Evolutionary conservation across 2,797 vertebrate species (phyloP), one percentile per base, ranked within the genome.

Genomic region (Cheirogaleus major): DNA sequence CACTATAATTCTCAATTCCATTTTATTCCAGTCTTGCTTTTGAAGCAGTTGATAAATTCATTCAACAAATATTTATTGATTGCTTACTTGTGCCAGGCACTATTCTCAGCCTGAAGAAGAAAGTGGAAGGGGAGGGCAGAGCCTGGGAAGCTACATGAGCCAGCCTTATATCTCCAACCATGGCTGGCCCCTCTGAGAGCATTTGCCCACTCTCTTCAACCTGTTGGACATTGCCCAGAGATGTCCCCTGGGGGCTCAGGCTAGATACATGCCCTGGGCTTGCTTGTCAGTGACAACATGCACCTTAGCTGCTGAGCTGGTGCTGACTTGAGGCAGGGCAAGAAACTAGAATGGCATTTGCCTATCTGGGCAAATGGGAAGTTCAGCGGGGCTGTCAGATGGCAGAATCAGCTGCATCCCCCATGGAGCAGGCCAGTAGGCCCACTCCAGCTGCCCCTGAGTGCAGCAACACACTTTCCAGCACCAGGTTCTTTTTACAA

Each of bases 271-370:
- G 43, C 63, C 25, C 27, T 81, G 78, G 20, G 32, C 76, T 93
- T 43, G 57, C 75, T 89, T 72, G 17, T 69, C 81, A 38, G 17
- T 1, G 32, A 20, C 17, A 23, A 41, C n/a, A 25, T 52, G 48
- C 2, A 75, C 63, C 50, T 93, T 89, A 50, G 73, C 88, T 83
- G 52, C 52, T 95, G 67, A 89, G 50, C 82, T 93, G 95, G 93
- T 95, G 83, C 93, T 95, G 79, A 57, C 70, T 76, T 87, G 70
- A 93, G 73, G 75, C 85, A 95, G 90, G 50, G 50, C 57, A 72
- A 61, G 80, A 87, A 88, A 75, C 69, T 50, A 70, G 70, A 65
- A 35, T 4, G 48, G 79, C 22, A 38, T 73, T 76, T 69, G 57
- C 61, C 59, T 85, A 80, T 79, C 45, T 88, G 35, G 73, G 55